These are phyloP conservation scores for Laticauda laticaudata DNA, from an alignment of 2,113 vertebrate species.

Conservation along the genomic window DNA sequence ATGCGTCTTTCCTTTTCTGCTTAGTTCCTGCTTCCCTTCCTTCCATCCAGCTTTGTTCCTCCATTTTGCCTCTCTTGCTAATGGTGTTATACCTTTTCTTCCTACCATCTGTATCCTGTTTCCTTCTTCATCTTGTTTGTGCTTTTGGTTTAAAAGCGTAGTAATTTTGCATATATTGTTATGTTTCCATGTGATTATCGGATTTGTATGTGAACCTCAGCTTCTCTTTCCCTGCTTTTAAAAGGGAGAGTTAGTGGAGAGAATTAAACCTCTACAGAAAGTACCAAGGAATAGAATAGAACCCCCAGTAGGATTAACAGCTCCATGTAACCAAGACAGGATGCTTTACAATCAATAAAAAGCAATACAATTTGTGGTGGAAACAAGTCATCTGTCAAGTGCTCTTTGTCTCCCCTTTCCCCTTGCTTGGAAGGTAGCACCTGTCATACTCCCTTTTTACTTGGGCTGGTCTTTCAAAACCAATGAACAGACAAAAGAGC, in stretches of 20 bases:
- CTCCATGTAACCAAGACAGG: background rate
- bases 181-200: rapidly evolving
- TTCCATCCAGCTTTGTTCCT: background rate
- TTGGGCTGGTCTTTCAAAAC: background rate
- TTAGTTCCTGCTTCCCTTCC: background rate
- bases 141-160: background rate
- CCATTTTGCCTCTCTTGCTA: background rate
- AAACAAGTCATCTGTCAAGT: background rate
- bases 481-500: background rate
- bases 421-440: background rate
- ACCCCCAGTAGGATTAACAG: background rate
- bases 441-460: background rate
- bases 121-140: background rate
- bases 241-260: background rate
- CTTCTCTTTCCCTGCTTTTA: background rate
- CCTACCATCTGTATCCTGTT: background rate
- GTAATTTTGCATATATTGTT: background rate
- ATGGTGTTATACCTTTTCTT: background rate
- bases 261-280: background rate
- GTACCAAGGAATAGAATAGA: background rate
- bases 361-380: background rate
- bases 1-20: background rate
- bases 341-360: background rate
- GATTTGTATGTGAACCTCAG: background rate
- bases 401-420: background rate